Evolutionary conservation across 2,888 invertebrate species (phyloP).

Genomic region (Pandemis cinnamomeana): DNA sequence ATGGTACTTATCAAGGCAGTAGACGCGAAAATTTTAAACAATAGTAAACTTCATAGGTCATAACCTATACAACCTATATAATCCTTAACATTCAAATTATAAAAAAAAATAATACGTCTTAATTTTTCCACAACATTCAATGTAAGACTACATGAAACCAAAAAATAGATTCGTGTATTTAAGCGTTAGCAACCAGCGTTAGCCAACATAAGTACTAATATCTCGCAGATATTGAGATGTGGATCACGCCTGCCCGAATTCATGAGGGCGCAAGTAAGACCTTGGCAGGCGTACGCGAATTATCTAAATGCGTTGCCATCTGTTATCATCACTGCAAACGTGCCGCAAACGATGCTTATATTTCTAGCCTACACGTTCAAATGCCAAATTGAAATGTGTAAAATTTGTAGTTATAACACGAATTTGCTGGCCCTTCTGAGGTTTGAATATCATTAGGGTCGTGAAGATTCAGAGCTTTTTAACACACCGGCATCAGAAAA

Average conservation of each 20-base stretch:
- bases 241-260: slow-evolving; percentile 42
- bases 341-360: slow-evolving; percentile 42
- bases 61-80: too few species aligned
- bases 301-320: slow-evolving; percentile 50
- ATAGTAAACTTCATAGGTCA: too few species aligned
- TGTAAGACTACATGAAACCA: not conserved
- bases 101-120: too few species aligned
- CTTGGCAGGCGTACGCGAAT: slow-evolving; percentile 48
- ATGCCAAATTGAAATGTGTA: slow-evolving; percentile 33
- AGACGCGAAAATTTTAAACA: too few species aligned
- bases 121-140: not conserved
- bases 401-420: slow-evolving; percentile 1
- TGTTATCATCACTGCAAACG: slow-evolving; percentile 52
- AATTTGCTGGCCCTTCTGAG: not conserved
- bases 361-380: slow-evolving; percentile 16
- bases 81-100: too few species aligned
- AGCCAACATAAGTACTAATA: slow-evolving; percentile 16
- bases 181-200: slow-evolving; percentile 23
- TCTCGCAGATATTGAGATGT: slow-evolving; percentile 41
- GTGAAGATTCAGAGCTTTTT: not conserved
- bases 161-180: slow-evolving; percentile 2
- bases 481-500: not conserved
- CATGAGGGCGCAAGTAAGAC: slow-evolving; percentile 46
- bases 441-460: not conserved
- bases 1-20: too few species aligned